Evolutionary conservation across 2,797 vertebrate genomes (phyloP).

Genomic region (Anas acuta): DNA sequence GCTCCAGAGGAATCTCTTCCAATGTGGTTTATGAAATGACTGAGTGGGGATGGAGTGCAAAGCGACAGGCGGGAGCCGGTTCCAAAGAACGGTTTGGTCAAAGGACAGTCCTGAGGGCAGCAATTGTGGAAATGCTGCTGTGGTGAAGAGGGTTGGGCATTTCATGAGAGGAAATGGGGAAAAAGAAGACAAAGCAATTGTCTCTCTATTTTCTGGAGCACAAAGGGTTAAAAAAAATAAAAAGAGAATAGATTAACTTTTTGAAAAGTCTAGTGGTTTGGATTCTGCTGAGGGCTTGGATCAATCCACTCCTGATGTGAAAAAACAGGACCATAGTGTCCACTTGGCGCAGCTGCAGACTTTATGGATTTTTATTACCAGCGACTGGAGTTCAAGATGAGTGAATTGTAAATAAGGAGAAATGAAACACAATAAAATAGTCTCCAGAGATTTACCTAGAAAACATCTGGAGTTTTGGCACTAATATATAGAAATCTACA

Average conservation of each 20-base stretch:
- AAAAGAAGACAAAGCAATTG: not conserved
- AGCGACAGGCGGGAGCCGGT: not conserved
- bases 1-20: not conserved
- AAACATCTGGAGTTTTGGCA: constrained; percentile 72
- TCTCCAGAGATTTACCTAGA: constrained; percentile 51
- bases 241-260: not conserved
- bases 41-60: not conserved
- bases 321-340: constrained; percentile 36
- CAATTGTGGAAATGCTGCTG: not conserved
- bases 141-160: not conserved
- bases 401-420: constrained; percentile 56
- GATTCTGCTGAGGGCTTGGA: constrained; percentile 35
- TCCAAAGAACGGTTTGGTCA: not conserved
- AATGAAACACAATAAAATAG: constrained; percentile 58
- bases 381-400: constrained; percentile 41
- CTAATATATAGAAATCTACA: constrained; percentile 26
- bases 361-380: constrained; percentile 50
- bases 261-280: constrained; percentile 22
- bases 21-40: not conserved
- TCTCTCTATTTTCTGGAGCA: not conserved
- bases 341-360: constrained; percentile 32
- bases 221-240: constrained; percentile 2
- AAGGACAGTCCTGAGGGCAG: not conserved
- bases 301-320: constrained; percentile 1
- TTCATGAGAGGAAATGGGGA: not conserved